Conservation (phyloP, 2,888 invertebrate genomes). For the Trichacis sp. region DNA sequence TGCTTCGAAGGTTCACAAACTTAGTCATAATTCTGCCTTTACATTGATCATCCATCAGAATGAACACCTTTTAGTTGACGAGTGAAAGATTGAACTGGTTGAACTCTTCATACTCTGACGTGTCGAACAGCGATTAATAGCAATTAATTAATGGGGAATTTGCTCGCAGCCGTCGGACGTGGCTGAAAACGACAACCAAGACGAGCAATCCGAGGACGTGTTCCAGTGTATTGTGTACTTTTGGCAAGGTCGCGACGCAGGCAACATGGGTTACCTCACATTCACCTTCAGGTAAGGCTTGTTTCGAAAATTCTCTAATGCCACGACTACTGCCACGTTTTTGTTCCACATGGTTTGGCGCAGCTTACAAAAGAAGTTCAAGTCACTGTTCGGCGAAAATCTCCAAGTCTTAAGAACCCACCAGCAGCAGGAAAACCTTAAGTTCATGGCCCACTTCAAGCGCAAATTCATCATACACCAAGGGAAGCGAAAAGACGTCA, state of each 20-base stretch:
- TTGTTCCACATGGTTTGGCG: too few species aligned
- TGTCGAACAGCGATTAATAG: too few species aligned
- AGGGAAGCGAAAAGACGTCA: conserved; percentile 80
- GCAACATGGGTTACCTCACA: conserved; percentile 99
- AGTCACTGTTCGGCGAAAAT: conserved; percentile 87
- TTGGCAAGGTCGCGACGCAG: conserved; percentile 98
- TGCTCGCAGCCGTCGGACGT: conserved; percentile 65
- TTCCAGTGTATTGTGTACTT: conserved; percentile 99
- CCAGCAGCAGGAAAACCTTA: conserved; percentile 98
- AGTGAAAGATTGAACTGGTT: too few species aligned
- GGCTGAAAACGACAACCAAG: conserved; percentile 73
- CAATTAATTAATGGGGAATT: too few species aligned
- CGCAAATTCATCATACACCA: conserved; percentile 92
- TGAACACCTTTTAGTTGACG: too few species aligned
- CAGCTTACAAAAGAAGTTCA: conserved; percentile 89
- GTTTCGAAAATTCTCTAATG: too few species aligned
- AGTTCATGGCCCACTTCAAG: conserved; percentile 98
- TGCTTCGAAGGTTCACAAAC: too few species aligned
- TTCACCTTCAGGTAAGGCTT: conserved; percentile 96
- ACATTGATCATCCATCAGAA: too few species aligned
- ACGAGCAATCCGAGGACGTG: conserved; percentile 75
- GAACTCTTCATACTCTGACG: too few species aligned
- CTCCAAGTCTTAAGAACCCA: conserved; percentile 95
- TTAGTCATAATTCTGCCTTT: too few species aligned
- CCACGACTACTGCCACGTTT: too few species aligned